Conservation (phyloP, 2,113 vertebrate genomes). For the Chloropsis hardwickii region DNA sequence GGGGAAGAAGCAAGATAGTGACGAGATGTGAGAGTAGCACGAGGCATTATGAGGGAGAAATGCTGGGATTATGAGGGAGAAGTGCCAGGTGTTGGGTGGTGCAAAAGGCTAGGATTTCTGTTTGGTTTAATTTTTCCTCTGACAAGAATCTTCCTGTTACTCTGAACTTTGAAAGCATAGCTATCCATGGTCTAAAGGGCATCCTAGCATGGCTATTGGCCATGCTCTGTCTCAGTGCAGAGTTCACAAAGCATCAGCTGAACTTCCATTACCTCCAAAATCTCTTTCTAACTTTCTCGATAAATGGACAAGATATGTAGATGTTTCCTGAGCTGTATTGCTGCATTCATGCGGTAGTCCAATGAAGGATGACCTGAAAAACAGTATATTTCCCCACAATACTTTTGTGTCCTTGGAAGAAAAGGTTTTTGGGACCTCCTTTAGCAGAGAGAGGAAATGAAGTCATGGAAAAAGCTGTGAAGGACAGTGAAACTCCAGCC, state of each 20-base stretch:
- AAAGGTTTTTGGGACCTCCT: neutral
- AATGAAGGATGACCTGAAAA: neutral
- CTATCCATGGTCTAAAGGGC: neutral
- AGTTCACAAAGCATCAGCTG: neutral
- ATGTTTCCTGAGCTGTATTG: neutral
- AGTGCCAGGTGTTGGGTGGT: neutral
- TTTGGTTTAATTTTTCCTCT: neutral
- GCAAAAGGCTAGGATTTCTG: neutral
- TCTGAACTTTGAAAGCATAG: neutral
- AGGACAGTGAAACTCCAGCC: neutral
- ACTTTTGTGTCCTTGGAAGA: neutral
- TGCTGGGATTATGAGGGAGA: neutral
- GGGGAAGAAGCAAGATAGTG: neutral
- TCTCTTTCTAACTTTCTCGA: neutral
- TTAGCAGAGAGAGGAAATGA: neutral
- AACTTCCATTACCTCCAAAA: neutral
- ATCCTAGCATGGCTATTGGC: fast-evolving
- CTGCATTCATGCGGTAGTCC: neutral
- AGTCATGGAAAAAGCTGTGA: neutral
- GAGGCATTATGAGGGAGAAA: neutral
- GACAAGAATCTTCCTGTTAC: neutral
- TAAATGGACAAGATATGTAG: neutral
- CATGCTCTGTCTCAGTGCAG: neutral
- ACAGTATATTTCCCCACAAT: neutral
- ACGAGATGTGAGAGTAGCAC: neutral